Base-by-base conservation (phyloP, 1,140 invertebrate genomes). In the Drosophila subpulchrella region DNA sequence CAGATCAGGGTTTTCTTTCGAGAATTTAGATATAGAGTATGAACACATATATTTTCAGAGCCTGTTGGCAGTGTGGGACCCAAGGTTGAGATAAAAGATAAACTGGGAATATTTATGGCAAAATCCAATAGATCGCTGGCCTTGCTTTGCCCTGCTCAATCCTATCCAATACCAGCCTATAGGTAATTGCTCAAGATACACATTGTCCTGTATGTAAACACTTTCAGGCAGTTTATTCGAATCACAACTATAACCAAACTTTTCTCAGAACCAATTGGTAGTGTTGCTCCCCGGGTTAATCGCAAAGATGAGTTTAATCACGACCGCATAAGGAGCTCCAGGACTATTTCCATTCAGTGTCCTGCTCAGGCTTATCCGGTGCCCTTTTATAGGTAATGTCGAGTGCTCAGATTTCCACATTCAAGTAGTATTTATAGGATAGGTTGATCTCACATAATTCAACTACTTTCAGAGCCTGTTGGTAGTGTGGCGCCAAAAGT, bases 241-340 rank as follows among this genome's bases (percentile, higher is more conserved):
- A 41, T n/a, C 20, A 8, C 0, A 50, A 27, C 34, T 53, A 34
- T 34, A 10, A 4, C 20, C 10, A 15, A 12, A 27, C 17, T 1
- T 51, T 17, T 68, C 60, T 6, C 93, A 97, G 96, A 97, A 90
- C 96, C 96, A 13, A 94, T 97, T 78, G 95, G 95, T 90, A 95
- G 95, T 76, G 96, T 96, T 56, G 94, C 95, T 51, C 96, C 96
- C 20, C 95, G 95, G 90, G 94, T 97, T 79, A 95, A 95, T 56
- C 95, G 94, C 62, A 95, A 95, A 67, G 95, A 96, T 91, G 94
- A 95, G 92, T 95, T 95, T 93, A 95, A 95, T 79, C 95, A 94
- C 57, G 95, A 95, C 82, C 93, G 80, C 12, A 75, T 89, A n/a
- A 66, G 42, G 6, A 60, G 42, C 47, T 90, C 78, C n/a, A 68